Base-by-base conservation (phyloP, 37 sponge, comb jelly and placozoan species). In the Aphrocallistes beatrix region DNA sequence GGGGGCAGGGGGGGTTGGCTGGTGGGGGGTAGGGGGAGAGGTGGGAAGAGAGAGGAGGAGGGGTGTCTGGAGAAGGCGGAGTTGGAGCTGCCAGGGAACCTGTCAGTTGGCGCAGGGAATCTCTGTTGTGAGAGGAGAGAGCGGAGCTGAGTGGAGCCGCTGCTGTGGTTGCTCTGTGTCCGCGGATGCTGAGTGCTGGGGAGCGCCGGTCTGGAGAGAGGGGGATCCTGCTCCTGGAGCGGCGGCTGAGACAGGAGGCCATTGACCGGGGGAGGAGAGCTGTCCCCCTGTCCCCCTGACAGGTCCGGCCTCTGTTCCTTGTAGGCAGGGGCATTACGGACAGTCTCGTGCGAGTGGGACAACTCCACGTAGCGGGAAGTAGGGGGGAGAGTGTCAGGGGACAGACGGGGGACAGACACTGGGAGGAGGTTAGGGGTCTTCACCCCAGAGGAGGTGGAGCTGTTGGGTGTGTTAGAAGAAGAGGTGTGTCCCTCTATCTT, bases 311-410 rank as follows among this genome's bases (percentile, higher is more conserved):
- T n/a, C n/a, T n/a, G n/a, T n/a, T n/a, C n/a, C n/a, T 19, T 32
- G 75, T 60, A 60, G 25, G 21, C 75, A 25, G 75, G 75, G 1
- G 10, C 75, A 13, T 60, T 60, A 13, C 75, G n/a, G n/a, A 60
- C n/a, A 32, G 75, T 60, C n/a, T 60, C 75, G 75, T 60, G 75
- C 32, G 75, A 60, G 75, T 60, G 75, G 21, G 75, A 60, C 34
- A 60, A 30, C 6, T 60, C 75, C 17, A 47, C 49, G 6, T 60
- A 30, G 10, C 75, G 28, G 10, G 34, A 32, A 30, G 10, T 8
- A 30, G 75, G 34, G 17, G 75, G 75, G 6, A 6, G 75, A 47
- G 49, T 47, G 3, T 60, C 75, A 13, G 8, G 75, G 34, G 75
- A 60, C 28, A 60, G 75, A 30, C 28, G 10, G 75, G 75, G 75